Percentiles rank a stretch among this genome's conserved stretches.
Evolutionary conservation across 2,888 invertebrate species (phyloP).

Genomic region (Seladonia tumulorum): DNA sequence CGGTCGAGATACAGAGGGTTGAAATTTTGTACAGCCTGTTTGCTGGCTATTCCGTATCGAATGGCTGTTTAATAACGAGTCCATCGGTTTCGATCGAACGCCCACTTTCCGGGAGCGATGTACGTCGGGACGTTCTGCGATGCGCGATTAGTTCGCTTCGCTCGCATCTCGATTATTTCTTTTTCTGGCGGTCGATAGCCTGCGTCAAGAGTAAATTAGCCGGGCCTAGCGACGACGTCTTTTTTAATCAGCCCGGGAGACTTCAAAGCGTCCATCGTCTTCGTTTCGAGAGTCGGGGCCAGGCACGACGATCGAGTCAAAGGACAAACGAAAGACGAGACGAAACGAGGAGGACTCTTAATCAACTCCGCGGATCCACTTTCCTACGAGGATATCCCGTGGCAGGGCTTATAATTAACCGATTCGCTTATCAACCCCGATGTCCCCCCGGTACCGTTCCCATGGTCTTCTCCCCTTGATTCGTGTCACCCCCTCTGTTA

Average conservation of each 20-base stretch:
- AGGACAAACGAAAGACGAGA: constrained; percentile 70
- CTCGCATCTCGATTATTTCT: not conserved
- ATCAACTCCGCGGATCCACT: constrained; percentile 69
- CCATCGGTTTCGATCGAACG: too few relatives aligned
- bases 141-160: not conserved
- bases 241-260: constrained; percentile 81
- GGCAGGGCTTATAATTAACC: constrained; percentile 66
- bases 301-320: constrained; percentile 77
- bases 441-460: constrained; percentile 6
- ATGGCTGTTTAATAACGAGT: too few relatives aligned
- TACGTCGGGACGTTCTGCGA: not conserved
- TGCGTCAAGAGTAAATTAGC: constrained; percentile 50
- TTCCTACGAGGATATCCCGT: constrained; percentile 47
- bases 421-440: constrained; percentile 60
- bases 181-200: constrained; percentile 31
- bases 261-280: constrained; percentile 78
- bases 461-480: not conserved
- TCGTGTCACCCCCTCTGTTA: not conserved
- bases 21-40: not conserved
- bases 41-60: too few relatives aligned
- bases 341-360: constrained; percentile 72
- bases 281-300: constrained; percentile 55
- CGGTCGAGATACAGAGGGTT: not conserved
- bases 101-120: too few relatives aligned
- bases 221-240: constrained; percentile 60